A percentile compares a stretch with the other conserved stretches of the same genome.
These are phyloP conservation scores for Cirrhinus mrigala DNA, from an alignment of 2,797 vertebrate genomes.

Conservation along the genomic window DNA sequence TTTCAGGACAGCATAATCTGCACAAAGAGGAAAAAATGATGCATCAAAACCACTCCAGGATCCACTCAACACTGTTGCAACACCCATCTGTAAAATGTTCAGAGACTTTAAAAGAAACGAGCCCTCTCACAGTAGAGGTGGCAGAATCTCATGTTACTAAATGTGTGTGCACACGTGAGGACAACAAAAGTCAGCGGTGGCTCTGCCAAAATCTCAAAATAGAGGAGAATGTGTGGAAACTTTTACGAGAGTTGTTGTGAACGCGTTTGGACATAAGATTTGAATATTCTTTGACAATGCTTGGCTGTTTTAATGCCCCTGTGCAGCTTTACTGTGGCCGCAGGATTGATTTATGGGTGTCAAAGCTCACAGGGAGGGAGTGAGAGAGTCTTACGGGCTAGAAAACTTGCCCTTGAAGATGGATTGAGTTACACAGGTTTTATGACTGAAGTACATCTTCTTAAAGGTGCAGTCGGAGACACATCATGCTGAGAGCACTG, in stretches of 20 bases:
- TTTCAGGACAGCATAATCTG: conserved; percentile 83
- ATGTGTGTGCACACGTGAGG: conserved; percentile 57
- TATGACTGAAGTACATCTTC: conserved; percentile 57
- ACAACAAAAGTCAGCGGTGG: conserved; percentile 32
- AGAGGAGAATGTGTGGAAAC: conserved; percentile 28
- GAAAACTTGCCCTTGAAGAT: conserved; percentile 55
- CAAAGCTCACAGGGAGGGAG: conserved; percentile 46
- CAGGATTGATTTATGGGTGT: conserved; percentile 60
- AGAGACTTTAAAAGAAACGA: conserved; percentile 59
- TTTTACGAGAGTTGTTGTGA: conserved; percentile 41
- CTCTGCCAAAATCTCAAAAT: conserved; percentile 25
- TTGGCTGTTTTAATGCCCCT: conserved; percentile 34
- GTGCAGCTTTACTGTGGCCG: conserved; percentile 37
- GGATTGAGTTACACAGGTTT: conserved; percentile 58
- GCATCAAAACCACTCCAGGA: conserved; percentile 40
- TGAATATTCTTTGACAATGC: conserved; percentile 6
- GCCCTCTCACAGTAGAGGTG: conserved; percentile 65
- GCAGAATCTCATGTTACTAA: conserved; percentile 68
- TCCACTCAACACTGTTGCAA: conserved; percentile 37
- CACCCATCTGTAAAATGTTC: conserved; percentile 78
- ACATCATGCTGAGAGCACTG: conserved; percentile 2
- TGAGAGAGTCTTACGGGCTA: conserved; percentile 41
- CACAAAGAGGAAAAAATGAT: conserved; percentile 46
- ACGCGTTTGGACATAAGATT: conserved; percentile 39
- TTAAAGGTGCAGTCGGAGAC: conserved; percentile 44